A percentile compares a stretch with the other conserved stretches of the same genome.
These are phyloP conservation scores for Fringilla coelebs DNA, from an alignment of 2,797 vertebrate species.

Conservation along the genomic window DNA sequence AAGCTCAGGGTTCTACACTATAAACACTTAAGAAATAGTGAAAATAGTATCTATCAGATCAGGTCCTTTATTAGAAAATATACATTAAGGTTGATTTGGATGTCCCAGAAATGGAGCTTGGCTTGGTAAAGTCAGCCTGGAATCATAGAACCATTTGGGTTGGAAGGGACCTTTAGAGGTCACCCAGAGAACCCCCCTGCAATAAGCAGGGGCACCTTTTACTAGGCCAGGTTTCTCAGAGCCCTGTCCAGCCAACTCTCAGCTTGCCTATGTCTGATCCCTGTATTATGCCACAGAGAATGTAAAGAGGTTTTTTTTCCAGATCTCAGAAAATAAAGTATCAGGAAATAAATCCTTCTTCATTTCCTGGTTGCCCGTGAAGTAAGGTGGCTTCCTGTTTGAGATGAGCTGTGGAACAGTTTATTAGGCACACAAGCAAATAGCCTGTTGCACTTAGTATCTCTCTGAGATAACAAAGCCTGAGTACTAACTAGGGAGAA, in stretches of 20 bases:
- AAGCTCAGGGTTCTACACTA: neutral
- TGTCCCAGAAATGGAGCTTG: neutral
- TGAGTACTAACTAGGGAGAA: neutral
- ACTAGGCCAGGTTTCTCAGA: neutral
- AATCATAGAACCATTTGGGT: neutral
- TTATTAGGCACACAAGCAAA: neutral
- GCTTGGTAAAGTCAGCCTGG: neutral
- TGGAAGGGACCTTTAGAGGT: neutral
- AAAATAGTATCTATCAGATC: neutral
- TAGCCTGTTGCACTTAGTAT: neutral
- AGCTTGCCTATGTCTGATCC: neutral
- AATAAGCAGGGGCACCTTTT: neutral
- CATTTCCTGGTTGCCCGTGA: fast-evolving
- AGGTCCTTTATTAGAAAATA: neutral
- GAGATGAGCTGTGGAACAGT: neutral
- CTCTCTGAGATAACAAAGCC: neutral
- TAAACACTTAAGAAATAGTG: neutral
- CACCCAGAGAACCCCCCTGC: neutral
- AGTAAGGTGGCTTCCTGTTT: neutral
- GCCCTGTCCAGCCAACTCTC: neutral
- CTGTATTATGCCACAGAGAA: neutral
- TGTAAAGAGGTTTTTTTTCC: neutral
- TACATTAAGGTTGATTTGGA: neutral
- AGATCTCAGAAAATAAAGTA: neutral
- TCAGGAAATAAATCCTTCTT: neutral